Evolutionary conservation across 2,113 vertebrate species (phyloP), one percentile per base, ranked within the genome.

Genomic region (Sterrhoptilus dennistouni): DNA sequence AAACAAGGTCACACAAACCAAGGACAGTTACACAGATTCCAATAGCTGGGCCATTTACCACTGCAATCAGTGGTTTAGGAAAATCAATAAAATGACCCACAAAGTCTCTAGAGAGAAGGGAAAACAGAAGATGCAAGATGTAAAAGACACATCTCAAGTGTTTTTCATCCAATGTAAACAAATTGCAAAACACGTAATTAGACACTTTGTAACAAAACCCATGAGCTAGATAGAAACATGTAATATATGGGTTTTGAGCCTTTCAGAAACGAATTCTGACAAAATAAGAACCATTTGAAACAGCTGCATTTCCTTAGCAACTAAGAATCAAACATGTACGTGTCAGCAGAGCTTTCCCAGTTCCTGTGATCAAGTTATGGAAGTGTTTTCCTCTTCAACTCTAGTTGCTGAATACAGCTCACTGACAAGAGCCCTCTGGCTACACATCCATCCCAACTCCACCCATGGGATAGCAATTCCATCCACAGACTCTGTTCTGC

Each of bases 21-120:
- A 99, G 97, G 20, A 98, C 4, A 3, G 98, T 99, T 70, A 99
- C 98, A 1, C 96, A 84, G 42, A 99, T 95, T 14, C 99, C 99
- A 60, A 99, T 47, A 24, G 98, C 98, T 21, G 99, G 98, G 6
- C 98, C 99, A 8, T 99, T 99, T 35, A 99, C 95, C 65, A 98
- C 93, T 19, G 98, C 98, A 69, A 99, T 71, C 82, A 99, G 96
- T 42, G 98, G 99, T 82, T 99, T 99, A 15, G 99, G 98, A 63
- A 99, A 99, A 95, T 99, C 98, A 49, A 99, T 99, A 87, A 98
- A 99, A 24, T 85, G 76, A 33, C 10, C 92, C 49, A 99, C 98
- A 25, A 98, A 98, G 3, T 94, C 71, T 81, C 98, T 99, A 91
- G 9, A 91, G 87, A 87, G 28, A 75, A 60, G 52, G 80, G 83